phyloP scores from a whole-genome alignment of 1,140 invertebrate species.

The Ceratina japonica region DNA sequence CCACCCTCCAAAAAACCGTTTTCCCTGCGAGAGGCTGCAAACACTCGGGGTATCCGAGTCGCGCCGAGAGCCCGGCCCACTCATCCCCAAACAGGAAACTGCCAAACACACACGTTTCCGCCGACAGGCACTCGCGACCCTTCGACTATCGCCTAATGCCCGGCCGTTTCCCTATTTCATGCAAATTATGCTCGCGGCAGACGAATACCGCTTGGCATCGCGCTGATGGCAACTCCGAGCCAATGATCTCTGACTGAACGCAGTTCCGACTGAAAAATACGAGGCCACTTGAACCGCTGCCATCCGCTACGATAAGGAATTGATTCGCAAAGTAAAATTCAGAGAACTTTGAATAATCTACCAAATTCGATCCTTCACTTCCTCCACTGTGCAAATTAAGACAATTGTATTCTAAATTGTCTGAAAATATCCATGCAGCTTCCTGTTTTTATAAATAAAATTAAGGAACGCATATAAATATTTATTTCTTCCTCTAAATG shows the following conservation, averaged over 20 bases:
- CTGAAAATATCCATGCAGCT: too few species aligned
- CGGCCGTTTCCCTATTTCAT: background rate
- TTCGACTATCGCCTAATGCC: background rate
- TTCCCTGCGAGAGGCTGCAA: background rate
- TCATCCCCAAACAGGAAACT: background rate
- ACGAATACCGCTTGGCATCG: constrained; percentile 1
- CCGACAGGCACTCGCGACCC: background rate
- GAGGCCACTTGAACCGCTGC: too few species aligned
- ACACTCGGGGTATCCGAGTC: background rate
- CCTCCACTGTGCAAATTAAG: too few species aligned
- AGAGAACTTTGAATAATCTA: too few species aligned
- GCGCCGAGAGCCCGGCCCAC: background rate
- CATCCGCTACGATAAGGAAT: too few species aligned
- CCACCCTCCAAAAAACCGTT: background rate
- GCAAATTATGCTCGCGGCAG: background rate
- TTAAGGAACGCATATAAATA: too few species aligned
- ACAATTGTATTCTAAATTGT: too few species aligned
- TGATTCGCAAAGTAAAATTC: too few species aligned
- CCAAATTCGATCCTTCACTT: too few species aligned
- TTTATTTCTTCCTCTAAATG: too few species aligned
- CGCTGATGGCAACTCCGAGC: constrained; percentile 5
- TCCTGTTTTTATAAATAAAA: too few species aligned
- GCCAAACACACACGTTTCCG: background rate
- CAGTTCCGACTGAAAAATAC: too few species aligned
- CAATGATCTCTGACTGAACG: constrained; percentile 2